These are phyloP conservation scores for Dryomyza anilis DNA, from an alignment of 2,888 invertebrate genomes.

Conservation along the genomic window DNA sequence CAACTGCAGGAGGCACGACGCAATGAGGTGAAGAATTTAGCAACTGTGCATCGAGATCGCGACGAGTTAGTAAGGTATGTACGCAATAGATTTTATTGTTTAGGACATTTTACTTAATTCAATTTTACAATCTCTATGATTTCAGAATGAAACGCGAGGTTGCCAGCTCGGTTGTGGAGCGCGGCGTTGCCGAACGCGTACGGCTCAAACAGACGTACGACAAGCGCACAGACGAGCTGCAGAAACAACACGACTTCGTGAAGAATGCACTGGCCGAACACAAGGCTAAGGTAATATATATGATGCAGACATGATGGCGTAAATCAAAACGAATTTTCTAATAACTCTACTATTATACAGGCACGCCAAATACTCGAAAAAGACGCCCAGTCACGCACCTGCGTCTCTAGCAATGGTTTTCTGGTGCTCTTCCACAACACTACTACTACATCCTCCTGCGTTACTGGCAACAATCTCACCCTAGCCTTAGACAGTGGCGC, in stretches of 20 bases:
- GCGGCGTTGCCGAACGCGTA: slow-evolving; percentile 88
- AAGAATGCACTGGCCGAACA: slow-evolving; percentile 72
- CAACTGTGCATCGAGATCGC: slow-evolving; percentile 87
- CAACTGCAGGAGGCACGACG: slow-evolving; percentile 81
- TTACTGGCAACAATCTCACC: slow-evolving; percentile 46
- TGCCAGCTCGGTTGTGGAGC: slow-evolving; percentile 72
- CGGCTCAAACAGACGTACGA: slow-evolving; percentile 79
- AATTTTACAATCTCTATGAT: background rate
- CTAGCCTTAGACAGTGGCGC: slow-evolving; percentile 44
- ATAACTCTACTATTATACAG: slow-evolving; percentile 37
- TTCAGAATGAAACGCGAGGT: slow-evolving; percentile 61
- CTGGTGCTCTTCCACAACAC: slow-evolving; percentile 54
- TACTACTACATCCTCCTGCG: slow-evolving; percentile 39
- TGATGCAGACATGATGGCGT: background rate
- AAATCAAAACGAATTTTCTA: background rate
- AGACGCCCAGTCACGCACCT: slow-evolving; percentile 56
- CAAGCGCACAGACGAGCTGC: slow-evolving; percentile 75
- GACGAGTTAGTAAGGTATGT: slow-evolving; percentile 86
- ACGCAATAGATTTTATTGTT: background rate
- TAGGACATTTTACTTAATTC: background rate
- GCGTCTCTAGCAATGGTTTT: slow-evolving; percentile 57
- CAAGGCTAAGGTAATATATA: slow-evolving; percentile 65
- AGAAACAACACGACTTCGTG: slow-evolving; percentile 79
- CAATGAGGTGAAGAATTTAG: slow-evolving; percentile 85
- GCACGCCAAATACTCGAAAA: slow-evolving; percentile 60